A percentile compares a stretch with the other conserved stretches of the same genome.
Evolutionary conservation across 2,113 vertebrate species (phyloP).

Genomic region (Hylia prasina): DNA sequence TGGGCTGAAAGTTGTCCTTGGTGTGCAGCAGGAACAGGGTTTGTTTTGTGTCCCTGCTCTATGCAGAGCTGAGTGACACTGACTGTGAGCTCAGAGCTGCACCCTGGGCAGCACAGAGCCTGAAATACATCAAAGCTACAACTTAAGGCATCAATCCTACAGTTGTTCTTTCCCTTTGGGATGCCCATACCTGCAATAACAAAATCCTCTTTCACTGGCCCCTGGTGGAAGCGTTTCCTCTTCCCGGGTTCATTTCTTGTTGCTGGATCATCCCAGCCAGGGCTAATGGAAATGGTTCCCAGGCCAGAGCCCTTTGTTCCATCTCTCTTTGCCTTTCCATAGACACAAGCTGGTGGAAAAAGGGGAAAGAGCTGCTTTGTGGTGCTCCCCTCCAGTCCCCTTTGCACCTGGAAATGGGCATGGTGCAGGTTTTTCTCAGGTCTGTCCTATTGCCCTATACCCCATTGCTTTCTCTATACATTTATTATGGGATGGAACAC

Average conservation of each 20-base stretch:
- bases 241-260: neutral
- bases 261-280: neutral
- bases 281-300: neutral
- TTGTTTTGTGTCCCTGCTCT: neutral
- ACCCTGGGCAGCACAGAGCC: neutral
- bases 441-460: neutral
- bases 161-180: neutral
- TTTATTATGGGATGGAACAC: neutral
- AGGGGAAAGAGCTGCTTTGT: neutral
- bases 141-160: neutral
- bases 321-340: neutral
- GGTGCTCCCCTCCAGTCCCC: neutral
- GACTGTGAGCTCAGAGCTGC: neutral
- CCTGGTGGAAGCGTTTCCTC: neutral
- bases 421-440: neutral
- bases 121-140: rapidly evolving
- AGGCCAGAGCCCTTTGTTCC: neutral
- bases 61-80: neutral
- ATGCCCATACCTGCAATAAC: neutral
- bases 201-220: neutral
- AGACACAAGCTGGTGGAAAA: neutral
- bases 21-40: neutral
- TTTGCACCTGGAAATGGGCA: neutral
- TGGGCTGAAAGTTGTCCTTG: neutral
- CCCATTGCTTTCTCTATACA: rapidly evolving